phyloP scores from a whole-genome alignment of 2,797 vertebrate species.

The Coranthus polyacanthus region DNA sequence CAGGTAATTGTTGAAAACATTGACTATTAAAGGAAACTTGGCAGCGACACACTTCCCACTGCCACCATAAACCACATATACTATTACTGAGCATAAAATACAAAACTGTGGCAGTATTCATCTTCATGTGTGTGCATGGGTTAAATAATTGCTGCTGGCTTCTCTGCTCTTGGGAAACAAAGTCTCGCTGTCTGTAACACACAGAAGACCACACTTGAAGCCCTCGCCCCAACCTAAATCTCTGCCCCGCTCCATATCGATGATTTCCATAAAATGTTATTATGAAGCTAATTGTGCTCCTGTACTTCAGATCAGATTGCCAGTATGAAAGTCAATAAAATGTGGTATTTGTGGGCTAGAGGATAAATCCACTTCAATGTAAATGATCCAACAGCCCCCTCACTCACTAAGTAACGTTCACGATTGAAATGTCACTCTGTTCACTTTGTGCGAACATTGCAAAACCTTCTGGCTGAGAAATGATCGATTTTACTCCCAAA shows the following conservation, averaged over 20 bases:
- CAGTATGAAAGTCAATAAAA: slow-evolving; percentile 80
- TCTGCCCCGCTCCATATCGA: slow-evolving; percentile 78
- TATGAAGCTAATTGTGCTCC: slow-evolving; percentile 76
- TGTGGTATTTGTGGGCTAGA: slow-evolving; percentile 80
- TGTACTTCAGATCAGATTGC: slow-evolving; percentile 77
- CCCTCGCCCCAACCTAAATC: slow-evolving; percentile 66
- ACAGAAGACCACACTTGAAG: slow-evolving; percentile 86
- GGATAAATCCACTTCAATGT: slow-evolving; percentile 80
- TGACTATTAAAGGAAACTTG: neutral
- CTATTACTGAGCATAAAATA: slow-evolving; percentile 39
- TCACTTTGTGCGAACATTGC: slow-evolving; percentile 58
- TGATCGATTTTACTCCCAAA: slow-evolving; percentile 60
- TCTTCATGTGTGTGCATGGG: slow-evolving; percentile 75
- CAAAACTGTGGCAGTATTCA: slow-evolving; percentile 71
- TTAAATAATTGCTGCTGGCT: slow-evolving; percentile 74
- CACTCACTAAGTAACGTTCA: slow-evolving; percentile 48
- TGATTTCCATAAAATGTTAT: slow-evolving; percentile 80
- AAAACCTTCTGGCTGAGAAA: slow-evolving; percentile 72
- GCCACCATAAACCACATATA: slow-evolving; percentile 6
- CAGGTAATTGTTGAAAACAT: neutral
- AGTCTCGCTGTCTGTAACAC: slow-evolving; percentile 62
- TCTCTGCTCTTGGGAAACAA: slow-evolving; percentile 60
- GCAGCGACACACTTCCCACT: neutral
- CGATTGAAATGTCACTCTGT: slow-evolving; percentile 50
- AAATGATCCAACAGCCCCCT: slow-evolving; percentile 73